phyloP scores from a whole-genome alignment of 2,888 invertebrate species.

The Orthosia incerta region DNA sequence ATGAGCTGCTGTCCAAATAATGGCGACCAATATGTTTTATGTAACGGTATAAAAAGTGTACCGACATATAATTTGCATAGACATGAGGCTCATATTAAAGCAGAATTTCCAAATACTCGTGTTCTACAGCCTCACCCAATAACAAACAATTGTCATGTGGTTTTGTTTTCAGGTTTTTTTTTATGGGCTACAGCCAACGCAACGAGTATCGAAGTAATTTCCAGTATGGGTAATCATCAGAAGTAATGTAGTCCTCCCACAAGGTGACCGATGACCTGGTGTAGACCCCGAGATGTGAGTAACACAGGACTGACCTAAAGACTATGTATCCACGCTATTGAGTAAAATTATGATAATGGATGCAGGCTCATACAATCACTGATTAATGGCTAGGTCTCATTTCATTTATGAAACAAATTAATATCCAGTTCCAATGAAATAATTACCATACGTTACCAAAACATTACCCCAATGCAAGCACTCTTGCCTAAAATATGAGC shows the following conservation, averaged over 20 bases:
- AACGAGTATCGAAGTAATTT: background rate
- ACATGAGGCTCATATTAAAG: background rate
- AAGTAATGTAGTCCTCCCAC: background rate
- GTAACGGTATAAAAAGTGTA: background rate
- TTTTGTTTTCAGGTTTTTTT: background rate
- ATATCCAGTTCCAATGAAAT: constrained; percentile 9
- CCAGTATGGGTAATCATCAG: background rate
- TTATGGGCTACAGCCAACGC: background rate
- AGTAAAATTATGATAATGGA: too few relatives aligned
- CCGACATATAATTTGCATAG: background rate
- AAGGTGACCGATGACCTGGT: background rate
- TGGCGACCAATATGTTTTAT: constrained; percentile 13
- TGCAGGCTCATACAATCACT: too few relatives aligned
- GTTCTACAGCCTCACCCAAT: background rate
- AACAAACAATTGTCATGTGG: background rate
- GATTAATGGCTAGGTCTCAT: background rate
- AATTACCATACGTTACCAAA: constrained; percentile 30
- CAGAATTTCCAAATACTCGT: background rate
- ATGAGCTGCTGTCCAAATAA: constrained; percentile 39
- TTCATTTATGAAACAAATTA: background rate
- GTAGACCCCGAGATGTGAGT: background rate
- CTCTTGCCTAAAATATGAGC: constrained; percentile 21
- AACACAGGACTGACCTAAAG: background rate
- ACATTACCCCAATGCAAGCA: constrained; percentile 14
- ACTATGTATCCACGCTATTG: background rate